A percentile compares a stretch with the other conserved stretches of the same genome.
These are phyloP conservation scores for Lithobates pipiens DNA, from an alignment of 2,797 vertebrate genomes.

Conservation along the genomic window DNA sequence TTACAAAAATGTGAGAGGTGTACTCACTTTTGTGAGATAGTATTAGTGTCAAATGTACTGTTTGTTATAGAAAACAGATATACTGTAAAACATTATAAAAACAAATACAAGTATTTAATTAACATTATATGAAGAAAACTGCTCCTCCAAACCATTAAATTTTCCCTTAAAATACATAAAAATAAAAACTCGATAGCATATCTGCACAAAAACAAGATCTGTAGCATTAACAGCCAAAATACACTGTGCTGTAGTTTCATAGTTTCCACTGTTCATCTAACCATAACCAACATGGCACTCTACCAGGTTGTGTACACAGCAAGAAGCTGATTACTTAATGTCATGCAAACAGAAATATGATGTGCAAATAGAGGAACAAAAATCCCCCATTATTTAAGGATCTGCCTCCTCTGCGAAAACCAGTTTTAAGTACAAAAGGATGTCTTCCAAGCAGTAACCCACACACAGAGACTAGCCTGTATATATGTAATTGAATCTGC, in stretches of 20 bases:
- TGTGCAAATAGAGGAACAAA: conserved; percentile 30
- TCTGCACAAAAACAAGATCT: not conserved
- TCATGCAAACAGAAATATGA: conserved; percentile 38
- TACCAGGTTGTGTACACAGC: not conserved
- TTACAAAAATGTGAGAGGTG: no score
- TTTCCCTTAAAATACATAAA: not conserved
- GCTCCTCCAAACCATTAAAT: no score
- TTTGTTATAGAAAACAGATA: no score
- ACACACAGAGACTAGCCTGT: not conserved
- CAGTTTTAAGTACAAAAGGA: conserved; percentile 9
- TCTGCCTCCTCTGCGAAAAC: not conserved
- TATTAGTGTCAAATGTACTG: no score
- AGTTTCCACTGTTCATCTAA: not conserved
- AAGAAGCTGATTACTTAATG: conserved; percentile 45
- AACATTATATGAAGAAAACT: no score
- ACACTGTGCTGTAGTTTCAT: not conserved
- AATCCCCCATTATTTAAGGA: conserved; percentile 24
- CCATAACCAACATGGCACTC: not conserved
- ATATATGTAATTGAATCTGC: not conserved
- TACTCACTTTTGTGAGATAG: no score
- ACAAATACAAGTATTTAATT: no score
- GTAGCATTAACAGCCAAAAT: not conserved
- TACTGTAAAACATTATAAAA: no score
- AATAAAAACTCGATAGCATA: not conserved
- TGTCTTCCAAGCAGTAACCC: not conserved